These are phyloP conservation scores for Lottia gigantea DNA, from an alignment of 2,888 invertebrate species.

Conservation along the genomic window DNA sequence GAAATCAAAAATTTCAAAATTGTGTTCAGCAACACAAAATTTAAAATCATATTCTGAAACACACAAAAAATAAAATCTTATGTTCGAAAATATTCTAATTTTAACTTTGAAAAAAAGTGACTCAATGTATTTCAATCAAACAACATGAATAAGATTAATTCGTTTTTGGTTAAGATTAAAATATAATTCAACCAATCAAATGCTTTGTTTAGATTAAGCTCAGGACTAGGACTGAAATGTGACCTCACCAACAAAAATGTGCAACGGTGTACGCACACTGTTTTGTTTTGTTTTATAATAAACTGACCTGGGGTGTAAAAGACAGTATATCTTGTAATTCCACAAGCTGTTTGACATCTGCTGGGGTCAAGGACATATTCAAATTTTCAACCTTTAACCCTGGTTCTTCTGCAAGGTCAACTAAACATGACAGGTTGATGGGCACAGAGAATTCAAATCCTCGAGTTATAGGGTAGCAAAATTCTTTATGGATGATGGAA, in stretches of 20 bases:
- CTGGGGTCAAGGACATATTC: not conserved
- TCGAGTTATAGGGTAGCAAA: constrained; percentile 41
- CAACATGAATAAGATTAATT: no score
- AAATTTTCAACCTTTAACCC: constrained; percentile 21
- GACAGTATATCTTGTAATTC: constrained; percentile 12
- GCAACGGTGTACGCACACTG: not conserved
- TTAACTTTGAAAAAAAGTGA: no score
- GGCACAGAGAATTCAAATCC: constrained; percentile 40
- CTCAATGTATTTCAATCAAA: no score
- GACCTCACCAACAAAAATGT: not conserved
- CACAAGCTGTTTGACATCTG: constrained; percentile 6
- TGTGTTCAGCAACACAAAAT: not conserved
- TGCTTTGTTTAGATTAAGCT: not conserved
- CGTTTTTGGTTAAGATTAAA: no score
- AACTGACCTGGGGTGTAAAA: constrained; percentile 12
- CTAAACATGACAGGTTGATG: constrained; percentile 30
- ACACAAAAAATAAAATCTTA: no score
- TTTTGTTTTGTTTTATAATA: no score
- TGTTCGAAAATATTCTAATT: no score
- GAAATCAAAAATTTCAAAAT: not conserved
- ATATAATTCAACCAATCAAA: no score
- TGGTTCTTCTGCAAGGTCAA: constrained; percentile 38
- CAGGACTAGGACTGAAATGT: not conserved
- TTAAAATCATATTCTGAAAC: no score
- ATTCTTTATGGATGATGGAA: not conserved